A percentile compares a stretch with the other conserved stretches of the same genome.
Evolutionary conservation across 2,888 invertebrate species (phyloP).

Genomic region (Chrysolina americana): DNA sequence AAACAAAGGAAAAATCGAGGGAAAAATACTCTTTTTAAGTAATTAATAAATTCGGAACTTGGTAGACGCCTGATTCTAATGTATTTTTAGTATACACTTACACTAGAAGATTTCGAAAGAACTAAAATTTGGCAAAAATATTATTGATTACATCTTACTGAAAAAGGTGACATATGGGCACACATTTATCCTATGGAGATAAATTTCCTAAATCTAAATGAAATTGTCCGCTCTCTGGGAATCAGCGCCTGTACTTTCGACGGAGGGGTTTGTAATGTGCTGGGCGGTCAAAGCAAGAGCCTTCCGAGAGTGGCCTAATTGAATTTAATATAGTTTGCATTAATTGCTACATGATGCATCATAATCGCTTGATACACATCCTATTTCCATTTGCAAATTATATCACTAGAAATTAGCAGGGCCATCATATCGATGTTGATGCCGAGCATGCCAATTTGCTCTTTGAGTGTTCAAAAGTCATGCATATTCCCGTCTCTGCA

Average conservation of each 20-base stretch:
- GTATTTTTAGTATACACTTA: too few relatives aligned
- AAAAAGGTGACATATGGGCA: neutral
- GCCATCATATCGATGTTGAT: conserved; percentile 47
- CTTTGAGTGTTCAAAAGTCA: conserved; percentile 57
- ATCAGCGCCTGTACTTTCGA: conserved; percentile 49
- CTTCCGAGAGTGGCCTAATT: conserved; percentile 60
- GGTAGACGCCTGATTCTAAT: too few relatives aligned
- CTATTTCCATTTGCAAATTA: conserved; percentile 61
- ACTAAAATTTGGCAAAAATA: too few relatives aligned
- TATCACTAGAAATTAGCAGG: conserved; percentile 50
- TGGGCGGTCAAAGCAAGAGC: conserved; percentile 62
- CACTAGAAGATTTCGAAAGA: too few relatives aligned
- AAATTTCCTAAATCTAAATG: conserved; percentile 13
- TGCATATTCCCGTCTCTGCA: conserved; percentile 50
- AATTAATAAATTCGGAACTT: too few relatives aligned
- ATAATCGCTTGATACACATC: conserved; percentile 62
- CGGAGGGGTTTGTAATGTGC: conserved; percentile 64
- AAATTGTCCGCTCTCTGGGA: conserved; percentile 39
- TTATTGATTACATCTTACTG: neutral
- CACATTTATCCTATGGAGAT: neutral
- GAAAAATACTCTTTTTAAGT: too few relatives aligned
- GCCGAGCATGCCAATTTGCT: conserved; percentile 54
- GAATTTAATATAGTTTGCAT: conserved; percentile 66
- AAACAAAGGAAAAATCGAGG: too few relatives aligned
- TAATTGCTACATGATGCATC: conserved; percentile 64